Base-by-base conservation (phyloP, 2,797 vertebrate genomes). In the Sarcophilus harrisii region DNA sequence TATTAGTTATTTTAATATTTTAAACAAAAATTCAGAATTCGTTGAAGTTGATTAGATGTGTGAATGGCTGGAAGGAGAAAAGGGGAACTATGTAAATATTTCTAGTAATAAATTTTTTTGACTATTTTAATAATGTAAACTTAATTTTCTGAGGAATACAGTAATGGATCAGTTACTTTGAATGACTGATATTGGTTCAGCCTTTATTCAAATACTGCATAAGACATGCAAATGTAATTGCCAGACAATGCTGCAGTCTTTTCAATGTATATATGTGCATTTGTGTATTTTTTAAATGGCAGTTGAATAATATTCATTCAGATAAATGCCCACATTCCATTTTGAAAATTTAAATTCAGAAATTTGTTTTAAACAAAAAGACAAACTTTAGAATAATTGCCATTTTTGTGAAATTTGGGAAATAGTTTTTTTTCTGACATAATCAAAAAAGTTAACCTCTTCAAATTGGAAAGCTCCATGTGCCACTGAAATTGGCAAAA, bases 341-440 rank as follows among this genome's bases (percentile, higher is more conserved):
- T 97, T 95, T 95, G 28, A 14, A 95, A 97, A 94, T 52, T 95
- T 93, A 91, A 59, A 54, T 87, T 58, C 21, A 60, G 52, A 90
- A 95, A 93, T 93, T 58, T 59, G 52, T 52, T 52, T 52, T 52
- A 52, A 52, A 52, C 3, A 52, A 52, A 52, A 52, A 52, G 52
- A 52, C 3, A 5, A 21, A 90, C 73, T 94, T 96, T 57, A 91
- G 27, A 2, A 32, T 92, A 62, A 92, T 93, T 95, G 55, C 91
- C 73, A 95, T 62, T 93, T 45, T 91, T 94, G 0, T 92, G 87
- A 96, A 58, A 60, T 90, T 27, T 24, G 29, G 32, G 13, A n/a
- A 66, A 4, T 66, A 21, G 16, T 21, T 66, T 16, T 66, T 16
- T 38, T 38, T 24, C 66, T 73, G n/a, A 73, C 66, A 24, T 6